These are phyloP conservation scores for Prionace glauca DNA, from an alignment of 2,797 vertebrate species.

Conservation along the genomic window DNA sequence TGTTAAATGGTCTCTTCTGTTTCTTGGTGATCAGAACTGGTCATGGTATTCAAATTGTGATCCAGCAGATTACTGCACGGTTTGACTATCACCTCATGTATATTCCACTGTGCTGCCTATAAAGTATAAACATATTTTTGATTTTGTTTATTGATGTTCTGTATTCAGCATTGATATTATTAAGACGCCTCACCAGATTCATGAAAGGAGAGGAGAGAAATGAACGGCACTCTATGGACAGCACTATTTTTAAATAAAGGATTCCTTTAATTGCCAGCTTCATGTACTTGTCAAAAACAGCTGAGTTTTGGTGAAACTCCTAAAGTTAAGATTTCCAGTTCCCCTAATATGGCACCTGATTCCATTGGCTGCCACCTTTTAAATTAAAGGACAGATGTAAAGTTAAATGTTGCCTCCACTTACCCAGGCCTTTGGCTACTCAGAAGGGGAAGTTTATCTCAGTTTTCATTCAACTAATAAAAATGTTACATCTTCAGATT, in stretches of 20 bases:
- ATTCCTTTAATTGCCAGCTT: background rate
- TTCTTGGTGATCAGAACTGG: no score
- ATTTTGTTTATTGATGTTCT: no score
- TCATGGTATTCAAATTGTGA: no score
- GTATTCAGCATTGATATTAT: no score
- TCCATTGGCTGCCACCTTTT: background rate
- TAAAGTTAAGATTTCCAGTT: background rate
- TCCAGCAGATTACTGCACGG: no score
- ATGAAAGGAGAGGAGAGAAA: background rate
- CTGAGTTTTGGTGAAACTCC: background rate
- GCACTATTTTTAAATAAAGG: background rate
- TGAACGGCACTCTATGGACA: background rate
- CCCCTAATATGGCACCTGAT: no score
- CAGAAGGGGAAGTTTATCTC: background rate
- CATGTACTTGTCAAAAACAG: background rate
- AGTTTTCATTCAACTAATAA: conserved; percentile 23
- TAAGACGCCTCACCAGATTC: background rate
- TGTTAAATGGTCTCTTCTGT: no score
- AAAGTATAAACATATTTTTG: no score
- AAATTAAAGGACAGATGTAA: conserved; percentile 8
- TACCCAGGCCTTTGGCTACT: conserved; percentile 28
- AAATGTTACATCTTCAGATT: conserved; percentile 51
- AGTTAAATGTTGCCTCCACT: conserved; percentile 35
- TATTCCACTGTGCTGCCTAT: no score
- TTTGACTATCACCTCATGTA: no score